phyloP scores from a whole-genome alignment of 2,113 vertebrate species.

The Psephotus haematonotus region DNA sequence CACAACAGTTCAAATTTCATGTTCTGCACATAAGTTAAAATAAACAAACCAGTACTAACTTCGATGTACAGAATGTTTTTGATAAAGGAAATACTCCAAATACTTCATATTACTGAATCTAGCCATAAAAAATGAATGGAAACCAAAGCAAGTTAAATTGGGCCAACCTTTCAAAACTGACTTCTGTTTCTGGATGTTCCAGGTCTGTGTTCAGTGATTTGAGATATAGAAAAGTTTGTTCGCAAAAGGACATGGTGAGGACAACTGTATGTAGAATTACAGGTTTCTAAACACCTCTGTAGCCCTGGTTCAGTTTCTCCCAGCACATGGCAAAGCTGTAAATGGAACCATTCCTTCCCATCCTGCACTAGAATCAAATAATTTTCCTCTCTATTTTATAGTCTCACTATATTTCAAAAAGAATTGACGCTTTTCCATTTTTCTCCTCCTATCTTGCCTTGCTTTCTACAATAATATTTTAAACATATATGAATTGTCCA shows the following conservation, averaged over 20 bases:
- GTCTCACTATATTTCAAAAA: background rate
- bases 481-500: background rate
- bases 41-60: background rate
- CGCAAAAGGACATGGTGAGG: background rate
- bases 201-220: background rate
- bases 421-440: background rate
- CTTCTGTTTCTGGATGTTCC: background rate
- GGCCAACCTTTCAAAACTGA: background rate
- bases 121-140: background rate
- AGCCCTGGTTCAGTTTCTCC: background rate
- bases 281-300: background rate
- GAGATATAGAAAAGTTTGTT: background rate
- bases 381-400: background rate
- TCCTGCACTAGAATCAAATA: background rate
- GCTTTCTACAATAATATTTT: background rate
- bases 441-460: background rate
- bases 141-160: background rate
- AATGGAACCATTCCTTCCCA: background rate
- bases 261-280: background rate
- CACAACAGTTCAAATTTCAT: background rate
- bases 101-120: background rate
- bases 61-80: background rate
- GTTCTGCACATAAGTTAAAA: background rate
- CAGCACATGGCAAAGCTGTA: background rate
- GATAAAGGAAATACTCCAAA: background rate